These are phyloP conservation scores for Temnothorax rugatulus DNA, from an alignment of 2,888 invertebrate genomes.

Conservation along the genomic window DNA sequence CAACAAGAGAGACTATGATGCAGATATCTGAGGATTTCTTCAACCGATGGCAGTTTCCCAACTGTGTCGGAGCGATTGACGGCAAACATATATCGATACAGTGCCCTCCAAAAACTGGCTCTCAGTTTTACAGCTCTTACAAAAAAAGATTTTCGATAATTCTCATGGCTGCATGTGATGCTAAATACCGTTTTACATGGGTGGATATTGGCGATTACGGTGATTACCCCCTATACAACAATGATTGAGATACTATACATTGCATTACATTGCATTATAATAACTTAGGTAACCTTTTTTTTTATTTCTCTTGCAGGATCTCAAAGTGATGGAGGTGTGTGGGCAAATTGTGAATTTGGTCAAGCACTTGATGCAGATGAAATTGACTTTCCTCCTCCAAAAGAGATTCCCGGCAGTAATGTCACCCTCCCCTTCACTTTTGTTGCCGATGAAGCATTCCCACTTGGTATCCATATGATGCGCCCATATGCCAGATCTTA, in stretches of 20 bases:
- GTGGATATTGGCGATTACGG: constrained; percentile 8
- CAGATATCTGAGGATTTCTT: background rate
- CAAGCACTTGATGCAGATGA: background rate
- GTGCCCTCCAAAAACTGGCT: background rate
- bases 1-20: constrained; percentile 5
- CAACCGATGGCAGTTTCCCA: background rate
- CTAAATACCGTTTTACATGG: background rate
- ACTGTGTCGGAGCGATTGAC: background rate
- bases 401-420: background rate
- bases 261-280: background rate
- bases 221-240: background rate
- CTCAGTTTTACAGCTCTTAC: constrained; percentile 5
- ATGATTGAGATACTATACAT: background rate
- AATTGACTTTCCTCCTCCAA: background rate
- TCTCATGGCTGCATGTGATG: constrained; percentile 5
- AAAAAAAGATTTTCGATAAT: constrained; percentile 1
- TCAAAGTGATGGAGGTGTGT: constrained; percentile 7
- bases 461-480: background rate
- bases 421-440: background rate
- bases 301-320: background rate
- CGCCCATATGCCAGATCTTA: constrained; percentile 1
- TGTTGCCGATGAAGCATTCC: constrained; percentile 11
- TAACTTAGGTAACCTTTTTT: background rate
- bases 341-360: background rate
- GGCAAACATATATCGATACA: background rate